Conservation (phyloP, 1,140 invertebrate species). For the Aphis craccivora region DNA sequence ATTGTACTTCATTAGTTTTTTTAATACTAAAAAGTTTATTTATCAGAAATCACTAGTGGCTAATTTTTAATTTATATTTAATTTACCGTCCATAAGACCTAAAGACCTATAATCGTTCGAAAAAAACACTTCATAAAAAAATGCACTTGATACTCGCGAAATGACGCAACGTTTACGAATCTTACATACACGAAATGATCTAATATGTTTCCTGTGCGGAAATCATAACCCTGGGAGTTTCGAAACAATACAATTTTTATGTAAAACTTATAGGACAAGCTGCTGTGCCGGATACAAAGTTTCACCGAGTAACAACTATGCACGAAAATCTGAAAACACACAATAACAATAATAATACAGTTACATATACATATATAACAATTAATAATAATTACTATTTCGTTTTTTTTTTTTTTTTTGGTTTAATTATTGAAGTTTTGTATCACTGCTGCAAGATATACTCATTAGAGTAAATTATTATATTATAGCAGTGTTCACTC, state of each 20-base stretch:
- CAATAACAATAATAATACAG: background rate
- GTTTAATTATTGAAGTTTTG: no score
- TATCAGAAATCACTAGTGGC: background rate
- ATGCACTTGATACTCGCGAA: background rate
- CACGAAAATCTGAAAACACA: background rate
- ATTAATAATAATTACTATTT: background rate
- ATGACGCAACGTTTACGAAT: background rate
- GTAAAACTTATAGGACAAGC: background rate
- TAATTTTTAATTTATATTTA: background rate
- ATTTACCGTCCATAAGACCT: background rate
- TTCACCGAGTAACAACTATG: background rate
- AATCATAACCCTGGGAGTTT: constrained; percentile 27
- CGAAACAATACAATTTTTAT: background rate
- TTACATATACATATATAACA: background rate
- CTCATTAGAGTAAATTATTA: background rate
- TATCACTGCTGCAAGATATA: background rate
- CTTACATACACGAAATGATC: background rate
- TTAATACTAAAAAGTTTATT: background rate
- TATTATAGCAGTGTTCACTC: no score
- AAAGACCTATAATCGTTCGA: background rate
- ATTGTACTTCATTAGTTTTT: background rate
- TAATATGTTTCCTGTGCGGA: constrained; percentile 25
- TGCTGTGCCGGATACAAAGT: background rate
- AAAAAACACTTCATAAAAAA: background rate
- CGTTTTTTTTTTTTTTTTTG: background rate